Evolutionary conservation across 2,888 invertebrate species (phyloP).

Genomic region (Pollenia angustigena): DNA sequence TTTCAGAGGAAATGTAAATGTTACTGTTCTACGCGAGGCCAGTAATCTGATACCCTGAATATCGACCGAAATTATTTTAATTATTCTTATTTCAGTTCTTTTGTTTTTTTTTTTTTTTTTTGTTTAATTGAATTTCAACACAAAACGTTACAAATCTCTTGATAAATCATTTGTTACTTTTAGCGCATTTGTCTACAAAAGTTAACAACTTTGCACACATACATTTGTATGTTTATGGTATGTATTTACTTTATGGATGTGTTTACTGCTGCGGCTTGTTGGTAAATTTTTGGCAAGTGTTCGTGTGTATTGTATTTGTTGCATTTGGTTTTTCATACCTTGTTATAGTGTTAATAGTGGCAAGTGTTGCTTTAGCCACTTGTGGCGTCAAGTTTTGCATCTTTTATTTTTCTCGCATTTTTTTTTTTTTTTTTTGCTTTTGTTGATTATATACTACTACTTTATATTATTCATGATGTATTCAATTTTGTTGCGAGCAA

Average conservation of each 20-base stretch:
- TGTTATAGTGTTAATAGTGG: slow-evolving; percentile 74
- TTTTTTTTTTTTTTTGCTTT: slow-evolving; percentile 47
- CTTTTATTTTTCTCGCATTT: slow-evolving; percentile 55
- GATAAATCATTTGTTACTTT: slow-evolving; percentile 26
- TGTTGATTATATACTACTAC: slow-evolving; percentile 75
- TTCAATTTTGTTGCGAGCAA: slow-evolving; percentile 31
- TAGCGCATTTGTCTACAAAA: slow-evolving; percentile 38
- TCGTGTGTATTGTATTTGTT: slow-evolving; percentile 30
- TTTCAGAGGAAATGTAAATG: no score
- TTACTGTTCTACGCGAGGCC: no score
- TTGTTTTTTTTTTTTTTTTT: no score
- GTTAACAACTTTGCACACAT: slow-evolving; percentile 55
- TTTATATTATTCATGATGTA: slow-evolving; percentile 65
- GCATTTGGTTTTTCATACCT: slow-evolving; percentile 56
- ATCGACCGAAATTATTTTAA: no score
- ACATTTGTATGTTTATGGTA: slow-evolving; percentile 7
- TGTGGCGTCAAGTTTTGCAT: slow-evolving; percentile 83
- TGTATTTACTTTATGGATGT: neutral
- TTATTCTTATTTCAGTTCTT: no score
- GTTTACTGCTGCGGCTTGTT: slow-evolving; percentile 66
- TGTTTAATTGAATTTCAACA: neutral
- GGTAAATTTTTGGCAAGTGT: slow-evolving; percentile 54
- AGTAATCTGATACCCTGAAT: no score
- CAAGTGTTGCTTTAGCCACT: slow-evolving; percentile 83
- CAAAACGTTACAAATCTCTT: slow-evolving; percentile 37